phyloP scores from a whole-genome alignment of 2,797 vertebrate genomes.

The Okamejei kenojei region DNA sequence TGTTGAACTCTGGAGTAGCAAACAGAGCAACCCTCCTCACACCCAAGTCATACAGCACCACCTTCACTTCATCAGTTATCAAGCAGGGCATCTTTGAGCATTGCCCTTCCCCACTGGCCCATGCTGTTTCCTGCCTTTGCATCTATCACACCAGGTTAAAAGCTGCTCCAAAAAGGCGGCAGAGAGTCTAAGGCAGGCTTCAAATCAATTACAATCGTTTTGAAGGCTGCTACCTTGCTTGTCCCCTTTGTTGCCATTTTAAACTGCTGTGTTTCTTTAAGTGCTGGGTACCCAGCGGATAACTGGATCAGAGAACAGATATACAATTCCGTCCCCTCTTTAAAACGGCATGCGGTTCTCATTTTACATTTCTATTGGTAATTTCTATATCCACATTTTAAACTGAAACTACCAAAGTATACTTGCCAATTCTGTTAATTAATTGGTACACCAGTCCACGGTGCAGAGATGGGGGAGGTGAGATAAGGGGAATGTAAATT shows the following conservation, averaged over 20 bases:
- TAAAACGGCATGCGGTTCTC: neutral
- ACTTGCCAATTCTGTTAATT: neutral
- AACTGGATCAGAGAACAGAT: neutral
- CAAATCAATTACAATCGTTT: neutral
- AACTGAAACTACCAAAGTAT: neutral
- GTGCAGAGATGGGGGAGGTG: neutral
- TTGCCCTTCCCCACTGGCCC: neutral
- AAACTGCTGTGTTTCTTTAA: neutral
- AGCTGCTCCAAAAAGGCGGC: neutral
- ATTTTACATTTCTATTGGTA: neutral
- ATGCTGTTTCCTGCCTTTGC: neutral
- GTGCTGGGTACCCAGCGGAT: neutral
- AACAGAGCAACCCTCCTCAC: conserved; percentile 35
- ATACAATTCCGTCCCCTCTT: neutral
- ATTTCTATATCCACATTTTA: no score
- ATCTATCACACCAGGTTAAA: neutral
- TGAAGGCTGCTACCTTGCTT: neutral
- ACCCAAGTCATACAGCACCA: conserved; percentile 29
- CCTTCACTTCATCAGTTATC: conserved; percentile 27
- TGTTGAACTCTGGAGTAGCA: conserved; percentile 35
- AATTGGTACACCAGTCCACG: neutral
- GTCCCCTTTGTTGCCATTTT: neutral
- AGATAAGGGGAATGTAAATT: no score
- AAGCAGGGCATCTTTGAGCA: neutral
- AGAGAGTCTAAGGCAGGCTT: neutral